Percentiles rank a stretch among this genome's conserved stretches.
Evolutionary conservation across 2,113 vertebrate species (phyloP).

Genomic region (Notarius quadriscutis): DNA sequence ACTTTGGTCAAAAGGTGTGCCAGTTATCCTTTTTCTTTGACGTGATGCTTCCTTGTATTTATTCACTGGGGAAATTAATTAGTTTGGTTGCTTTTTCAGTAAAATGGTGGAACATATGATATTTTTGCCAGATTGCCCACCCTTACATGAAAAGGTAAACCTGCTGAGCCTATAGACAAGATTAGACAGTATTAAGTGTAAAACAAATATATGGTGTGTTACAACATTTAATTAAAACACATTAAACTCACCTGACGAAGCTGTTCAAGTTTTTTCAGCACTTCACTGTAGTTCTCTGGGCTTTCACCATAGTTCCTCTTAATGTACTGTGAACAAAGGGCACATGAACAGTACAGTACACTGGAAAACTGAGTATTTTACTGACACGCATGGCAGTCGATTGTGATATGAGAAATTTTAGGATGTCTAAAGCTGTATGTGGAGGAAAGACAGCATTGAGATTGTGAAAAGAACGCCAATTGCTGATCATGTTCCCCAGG

Average conservation of each 20-base stretch:
- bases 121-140: not conserved
- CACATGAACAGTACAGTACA: not conserved
- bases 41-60: too few species aligned
- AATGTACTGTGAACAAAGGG: slow-evolving; percentile 71
- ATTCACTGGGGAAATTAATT: too few species aligned
- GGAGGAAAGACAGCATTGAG: too few species aligned
- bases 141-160: not conserved
- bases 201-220: not conserved
- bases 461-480: too few species aligned
- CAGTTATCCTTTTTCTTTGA: too few species aligned
- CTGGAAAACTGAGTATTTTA: not conserved
- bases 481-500: too few species aligned
- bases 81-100: too few species aligned
- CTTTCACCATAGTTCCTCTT: slow-evolving; percentile 83
- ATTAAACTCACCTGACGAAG: slow-evolving; percentile 74
- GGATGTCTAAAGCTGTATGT: too few species aligned
- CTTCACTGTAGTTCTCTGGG: slow-evolving; percentile 80
- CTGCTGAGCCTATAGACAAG: not conserved
- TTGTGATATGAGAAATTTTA: not conserved
- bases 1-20: too few species aligned
- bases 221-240: not conserved
- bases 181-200: not conserved
- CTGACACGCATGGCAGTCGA: not conserved
- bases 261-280: slow-evolving; percentile 79
- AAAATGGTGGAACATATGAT: too few species aligned